Evolutionary conservation across 2,113 vertebrate species (phyloP).

Genomic region (Podarcis muralis): DNA sequence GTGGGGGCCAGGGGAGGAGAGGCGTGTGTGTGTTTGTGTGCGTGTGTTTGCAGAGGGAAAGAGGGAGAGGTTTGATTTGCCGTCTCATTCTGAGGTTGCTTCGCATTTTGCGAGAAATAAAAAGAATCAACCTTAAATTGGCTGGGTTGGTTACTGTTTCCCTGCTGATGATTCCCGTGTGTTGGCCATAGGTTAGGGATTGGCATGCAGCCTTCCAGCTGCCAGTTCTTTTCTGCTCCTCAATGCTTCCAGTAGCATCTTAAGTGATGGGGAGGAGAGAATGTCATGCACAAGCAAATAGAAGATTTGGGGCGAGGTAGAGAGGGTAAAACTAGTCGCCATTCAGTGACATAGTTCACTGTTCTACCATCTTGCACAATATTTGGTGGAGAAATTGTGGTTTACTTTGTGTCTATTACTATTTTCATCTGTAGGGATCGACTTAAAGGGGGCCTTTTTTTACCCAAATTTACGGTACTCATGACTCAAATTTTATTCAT

Average conservation of each 20-base stretch:
- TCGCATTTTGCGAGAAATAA: constrained; percentile 21
- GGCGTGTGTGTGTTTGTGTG: not conserved
- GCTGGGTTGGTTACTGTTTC: not conserved
- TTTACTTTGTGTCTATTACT: not conserved
- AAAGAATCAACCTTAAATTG: constrained; percentile 2
- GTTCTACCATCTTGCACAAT: not conserved
- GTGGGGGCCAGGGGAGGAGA: not conserved
- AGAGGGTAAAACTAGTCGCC: not conserved
- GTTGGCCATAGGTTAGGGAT: not conserved
- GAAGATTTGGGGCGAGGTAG: not conserved
- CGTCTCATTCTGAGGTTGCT: not conserved
- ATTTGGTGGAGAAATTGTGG: not conserved
- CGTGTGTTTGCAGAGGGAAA: not conserved
- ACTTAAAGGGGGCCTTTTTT: not conserved
- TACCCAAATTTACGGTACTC: no score
- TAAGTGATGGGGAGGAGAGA: not conserved
- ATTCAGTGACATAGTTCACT: not conserved
- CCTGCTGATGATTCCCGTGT: not conserved
- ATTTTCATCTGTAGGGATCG: not conserved
- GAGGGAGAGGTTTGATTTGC: not conserved
- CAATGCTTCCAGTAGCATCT: not conserved
- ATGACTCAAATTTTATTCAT: no score
- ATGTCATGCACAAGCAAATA: not conserved
- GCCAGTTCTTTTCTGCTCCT: not conserved
- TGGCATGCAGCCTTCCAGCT: not conserved